Conservation (phyloP, 92 coral and sea anemone species). For the Bergia sp. region DNA sequence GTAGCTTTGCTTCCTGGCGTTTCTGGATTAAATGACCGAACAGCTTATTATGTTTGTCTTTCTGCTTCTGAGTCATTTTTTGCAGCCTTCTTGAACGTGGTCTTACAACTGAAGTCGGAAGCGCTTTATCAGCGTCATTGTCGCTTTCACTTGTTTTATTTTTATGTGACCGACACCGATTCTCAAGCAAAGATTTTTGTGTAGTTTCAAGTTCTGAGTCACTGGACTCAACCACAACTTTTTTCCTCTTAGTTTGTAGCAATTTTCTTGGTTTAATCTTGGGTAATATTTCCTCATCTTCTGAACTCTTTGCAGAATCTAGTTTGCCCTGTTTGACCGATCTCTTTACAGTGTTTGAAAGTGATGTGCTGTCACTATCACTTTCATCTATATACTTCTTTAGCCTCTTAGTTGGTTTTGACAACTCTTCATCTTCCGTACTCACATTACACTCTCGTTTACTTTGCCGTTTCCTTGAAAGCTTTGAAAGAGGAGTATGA, state of each 20-base stretch:
- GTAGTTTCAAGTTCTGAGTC: slow-evolving; percentile 15
- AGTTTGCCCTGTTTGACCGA: background rate
- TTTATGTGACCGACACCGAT: background rate
- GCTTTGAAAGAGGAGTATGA: background rate
- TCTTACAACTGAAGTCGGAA: background rate
- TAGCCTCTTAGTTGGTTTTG: background rate
- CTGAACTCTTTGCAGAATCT: slow-evolving; percentile 5
- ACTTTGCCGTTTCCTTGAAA: background rate
- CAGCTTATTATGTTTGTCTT: slow-evolving; percentile 44
- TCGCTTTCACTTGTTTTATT: slow-evolving; percentile 8
- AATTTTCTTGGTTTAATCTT: slow-evolving; percentile 17
- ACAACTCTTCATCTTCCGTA: background rate
- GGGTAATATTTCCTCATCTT: background rate
- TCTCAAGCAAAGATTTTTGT: background rate
- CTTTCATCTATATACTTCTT: slow-evolving; percentile 5
- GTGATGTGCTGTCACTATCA: background rate
- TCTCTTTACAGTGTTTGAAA: background rate
- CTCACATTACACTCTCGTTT: background rate
- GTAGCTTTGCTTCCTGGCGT: slow-evolving; percentile 51
- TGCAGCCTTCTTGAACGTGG: slow-evolving; percentile 52
- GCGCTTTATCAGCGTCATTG: background rate
- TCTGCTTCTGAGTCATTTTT: slow-evolving; percentile 47
- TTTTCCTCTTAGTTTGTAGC: slow-evolving; percentile 4
- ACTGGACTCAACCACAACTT: slow-evolving; percentile 28
- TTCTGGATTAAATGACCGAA: slow-evolving; percentile 58